phyloP scores from a whole-genome alignment of 2,888 invertebrate species.

The Drosophila prostipennis region DNA sequence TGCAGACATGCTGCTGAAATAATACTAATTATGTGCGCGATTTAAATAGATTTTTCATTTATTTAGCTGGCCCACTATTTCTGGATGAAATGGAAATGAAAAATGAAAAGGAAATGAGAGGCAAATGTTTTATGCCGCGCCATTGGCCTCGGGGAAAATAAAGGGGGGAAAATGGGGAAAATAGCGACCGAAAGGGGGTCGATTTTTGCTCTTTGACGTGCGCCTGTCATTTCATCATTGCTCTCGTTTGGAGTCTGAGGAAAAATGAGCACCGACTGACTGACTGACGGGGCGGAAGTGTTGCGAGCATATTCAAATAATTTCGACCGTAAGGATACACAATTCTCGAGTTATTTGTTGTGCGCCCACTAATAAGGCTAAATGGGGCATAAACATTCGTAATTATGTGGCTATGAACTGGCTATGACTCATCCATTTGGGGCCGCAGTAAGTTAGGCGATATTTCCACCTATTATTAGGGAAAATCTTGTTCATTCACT shows the following conservation, averaged over 20 bases:
- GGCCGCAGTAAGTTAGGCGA: neutral
- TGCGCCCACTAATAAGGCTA: slow-evolving; percentile 75
- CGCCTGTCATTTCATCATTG: slow-evolving; percentile 67
- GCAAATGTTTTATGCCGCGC: slow-evolving; percentile 79
- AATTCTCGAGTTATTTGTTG: slow-evolving; percentile 74
- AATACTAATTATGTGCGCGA: slow-evolving; percentile 81
- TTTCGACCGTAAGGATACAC: slow-evolving; percentile 43
- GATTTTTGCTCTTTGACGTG: slow-evolving; percentile 71
- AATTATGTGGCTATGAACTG: slow-evolving; percentile 59
- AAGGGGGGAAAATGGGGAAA: slow-evolving; percentile 7
- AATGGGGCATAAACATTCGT: slow-evolving; percentile 77
- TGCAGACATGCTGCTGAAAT: slow-evolving; percentile 75
- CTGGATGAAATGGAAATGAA: slow-evolving; percentile 51
- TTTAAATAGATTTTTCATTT: slow-evolving; percentile 80
- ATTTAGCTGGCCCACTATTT: slow-evolving; percentile 77
- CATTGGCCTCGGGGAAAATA: slow-evolving; percentile 34
- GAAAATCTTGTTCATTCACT: neutral
- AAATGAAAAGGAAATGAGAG: slow-evolving; percentile 64
- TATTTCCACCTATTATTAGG: neutral
- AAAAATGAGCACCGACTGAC: slow-evolving; percentile 22
- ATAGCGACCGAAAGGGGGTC: slow-evolving; percentile 8
- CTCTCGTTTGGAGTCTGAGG: slow-evolving; percentile 59
- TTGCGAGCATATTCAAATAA: slow-evolving; percentile 42
- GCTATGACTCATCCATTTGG: slow-evolving; percentile 12
- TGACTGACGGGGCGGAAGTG: slow-evolving; percentile 76